phyloP scores from a whole-genome alignment of 1,140 invertebrate species.

The Berghia stephanieae region DNA sequence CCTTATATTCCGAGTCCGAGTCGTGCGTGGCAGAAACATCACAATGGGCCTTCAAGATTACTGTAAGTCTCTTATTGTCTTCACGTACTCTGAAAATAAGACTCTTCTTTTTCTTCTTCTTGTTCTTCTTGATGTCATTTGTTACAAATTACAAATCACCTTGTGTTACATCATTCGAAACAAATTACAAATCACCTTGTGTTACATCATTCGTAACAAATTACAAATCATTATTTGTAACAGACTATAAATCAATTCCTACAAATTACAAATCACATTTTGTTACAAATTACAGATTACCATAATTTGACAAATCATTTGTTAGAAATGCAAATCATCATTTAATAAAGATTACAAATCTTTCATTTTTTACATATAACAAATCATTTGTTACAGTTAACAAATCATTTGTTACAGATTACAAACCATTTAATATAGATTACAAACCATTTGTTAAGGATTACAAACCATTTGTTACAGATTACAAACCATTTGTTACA shows the following conservation, averaged over 20 bases:
- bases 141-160: background rate
- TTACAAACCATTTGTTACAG: too few species aligned
- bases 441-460: too few species aligned
- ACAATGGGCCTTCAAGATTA: slow-evolving; percentile 54
- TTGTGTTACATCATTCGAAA: background rate
- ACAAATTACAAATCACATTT: too few species aligned
- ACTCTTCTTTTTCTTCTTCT: background rate
- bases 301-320: too few species aligned
- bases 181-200: background rate
- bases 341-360: too few species aligned
- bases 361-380: too few species aligned
- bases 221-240: background rate
- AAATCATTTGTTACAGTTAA: too few species aligned
- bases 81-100: background rate
- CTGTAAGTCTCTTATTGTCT: slow-evolving; percentile 39
- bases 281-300: too few species aligned
- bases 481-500: too few species aligned
- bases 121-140: background rate
- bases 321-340: too few species aligned
- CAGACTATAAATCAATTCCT: background rate
- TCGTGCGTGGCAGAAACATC: slow-evolving; percentile 52
- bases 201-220: background rate
- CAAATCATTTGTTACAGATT: too few species aligned
- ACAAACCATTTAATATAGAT: too few species aligned
- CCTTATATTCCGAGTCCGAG: slow-evolving; percentile 51